phyloP scores from a whole-genome alignment of 2,888 invertebrate species.

The Tipula lateralis region DNA sequence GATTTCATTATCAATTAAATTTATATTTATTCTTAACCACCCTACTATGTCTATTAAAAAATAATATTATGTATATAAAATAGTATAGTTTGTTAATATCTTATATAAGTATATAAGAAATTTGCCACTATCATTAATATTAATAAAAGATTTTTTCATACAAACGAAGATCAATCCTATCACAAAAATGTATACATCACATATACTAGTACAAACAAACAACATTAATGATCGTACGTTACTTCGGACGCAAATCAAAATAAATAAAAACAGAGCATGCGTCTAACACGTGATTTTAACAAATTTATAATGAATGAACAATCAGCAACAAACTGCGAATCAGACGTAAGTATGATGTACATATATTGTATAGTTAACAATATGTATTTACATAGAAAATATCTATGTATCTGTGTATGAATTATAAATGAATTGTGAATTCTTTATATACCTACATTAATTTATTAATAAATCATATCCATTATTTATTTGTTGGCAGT shows the following conservation, averaged over 20 bases:
- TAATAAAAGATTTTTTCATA: neutral
- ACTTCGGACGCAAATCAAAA: neutral
- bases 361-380: neutral
- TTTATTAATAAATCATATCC: no score
- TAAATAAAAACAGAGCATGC: neutral
- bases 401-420: no score
- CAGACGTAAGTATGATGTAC: neutral
- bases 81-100: no score
- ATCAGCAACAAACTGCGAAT: neutral
- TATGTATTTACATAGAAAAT: no score
- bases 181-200: neutral
- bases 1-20: no score
- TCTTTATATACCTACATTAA: no score
- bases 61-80: no score
- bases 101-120: neutral
- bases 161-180: neutral
- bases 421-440: no score
- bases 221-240: neutral
- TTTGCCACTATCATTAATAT: neutral
- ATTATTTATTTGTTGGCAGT: no score
- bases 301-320: neutral
- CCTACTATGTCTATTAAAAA: no score
- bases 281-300: neutral
- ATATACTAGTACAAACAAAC: neutral
- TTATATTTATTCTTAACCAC: no score